Conservation (phyloP, 2,113 vertebrate species). For the Bombycilla garrulus region DNA sequence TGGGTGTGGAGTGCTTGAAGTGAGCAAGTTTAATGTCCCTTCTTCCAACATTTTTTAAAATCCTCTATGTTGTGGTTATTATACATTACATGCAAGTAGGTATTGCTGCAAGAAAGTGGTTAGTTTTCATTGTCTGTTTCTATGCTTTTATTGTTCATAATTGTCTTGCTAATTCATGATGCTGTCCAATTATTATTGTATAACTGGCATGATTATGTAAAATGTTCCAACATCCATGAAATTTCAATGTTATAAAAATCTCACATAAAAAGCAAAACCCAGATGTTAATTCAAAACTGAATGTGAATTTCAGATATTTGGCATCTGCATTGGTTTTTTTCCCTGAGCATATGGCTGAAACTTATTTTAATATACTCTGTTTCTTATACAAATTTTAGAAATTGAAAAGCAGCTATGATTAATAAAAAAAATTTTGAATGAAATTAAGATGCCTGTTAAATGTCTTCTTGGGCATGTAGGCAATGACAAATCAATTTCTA, state of each 20-base stretch:
- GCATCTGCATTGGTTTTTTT: neutral
- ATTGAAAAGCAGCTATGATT: neutral
- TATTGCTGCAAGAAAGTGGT: neutral
- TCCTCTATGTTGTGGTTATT: neutral
- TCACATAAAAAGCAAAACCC: neutral
- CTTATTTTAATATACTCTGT: neutral
- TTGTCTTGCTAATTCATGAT: neutral
- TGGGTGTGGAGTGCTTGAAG: neutral
- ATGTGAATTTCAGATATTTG: neutral
- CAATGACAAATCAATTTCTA: slow-evolving; percentile 55
- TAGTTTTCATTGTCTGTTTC: neutral
- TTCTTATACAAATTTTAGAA: slow-evolving; percentile 28
- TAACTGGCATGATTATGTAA: neutral
- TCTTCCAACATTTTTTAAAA: neutral
- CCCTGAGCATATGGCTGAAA: neutral
- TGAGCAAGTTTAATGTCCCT: neutral
- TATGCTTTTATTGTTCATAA: neutral
- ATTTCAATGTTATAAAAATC: neutral
- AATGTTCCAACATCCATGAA: neutral
- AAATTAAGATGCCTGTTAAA: slow-evolving; percentile 34
- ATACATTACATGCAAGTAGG: neutral
- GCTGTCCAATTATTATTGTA: neutral
- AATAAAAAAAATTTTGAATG: slow-evolving; percentile 41
- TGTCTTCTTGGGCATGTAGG: slow-evolving; percentile 11
- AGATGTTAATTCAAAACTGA: neutral